phyloP scores from a whole-genome alignment of 2,888 invertebrate species.

The Busseola fusca region DNA sequence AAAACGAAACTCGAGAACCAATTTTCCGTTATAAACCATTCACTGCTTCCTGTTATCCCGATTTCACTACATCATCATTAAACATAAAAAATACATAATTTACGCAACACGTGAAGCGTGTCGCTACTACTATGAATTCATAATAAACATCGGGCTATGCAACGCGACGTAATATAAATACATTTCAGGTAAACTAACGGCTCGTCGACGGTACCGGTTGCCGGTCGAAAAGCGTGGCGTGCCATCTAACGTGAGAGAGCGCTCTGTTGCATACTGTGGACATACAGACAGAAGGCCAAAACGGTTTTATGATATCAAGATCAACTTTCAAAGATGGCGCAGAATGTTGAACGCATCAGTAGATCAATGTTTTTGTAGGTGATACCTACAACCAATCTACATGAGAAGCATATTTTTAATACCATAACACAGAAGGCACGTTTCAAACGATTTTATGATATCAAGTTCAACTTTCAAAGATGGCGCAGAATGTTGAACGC shows the following conservation, averaged over 20 bases:
- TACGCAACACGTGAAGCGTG: constrained; percentile 57
- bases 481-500: not conserved
- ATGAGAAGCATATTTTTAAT: not conserved
- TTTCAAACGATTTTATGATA: constrained; percentile 22
- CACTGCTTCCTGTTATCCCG: constrained; percentile 55
- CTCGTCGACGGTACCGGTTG: constrained; percentile 50
- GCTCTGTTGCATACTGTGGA: not conserved
- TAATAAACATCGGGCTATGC: constrained; percentile 38
- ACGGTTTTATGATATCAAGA: constrained; percentile 23
- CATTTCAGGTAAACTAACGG: constrained; percentile 59
- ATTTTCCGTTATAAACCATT: constrained; percentile 35
- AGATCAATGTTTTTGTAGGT: not conserved
- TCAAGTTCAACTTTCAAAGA: constrained; percentile 19
- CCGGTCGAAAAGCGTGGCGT: constrained; percentile 45
- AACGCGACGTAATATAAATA: constrained; percentile 49
- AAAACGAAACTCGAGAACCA: constrained; percentile 32
- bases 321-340: constrained; percentile 10
- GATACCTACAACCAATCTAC: not conserved
- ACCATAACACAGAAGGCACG: constrained; percentile 45
- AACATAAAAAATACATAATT: constrained; percentile 51
- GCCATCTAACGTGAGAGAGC: constrained; percentile 50
- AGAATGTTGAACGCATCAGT: constrained; percentile 8
- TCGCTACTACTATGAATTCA: constrained; percentile 44
- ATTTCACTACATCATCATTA: constrained; percentile 50
- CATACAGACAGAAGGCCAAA: constrained; percentile 38